Base-by-base conservation (phyloP, 2,113 vertebrate species). In the Heliornis fulica region DNA sequence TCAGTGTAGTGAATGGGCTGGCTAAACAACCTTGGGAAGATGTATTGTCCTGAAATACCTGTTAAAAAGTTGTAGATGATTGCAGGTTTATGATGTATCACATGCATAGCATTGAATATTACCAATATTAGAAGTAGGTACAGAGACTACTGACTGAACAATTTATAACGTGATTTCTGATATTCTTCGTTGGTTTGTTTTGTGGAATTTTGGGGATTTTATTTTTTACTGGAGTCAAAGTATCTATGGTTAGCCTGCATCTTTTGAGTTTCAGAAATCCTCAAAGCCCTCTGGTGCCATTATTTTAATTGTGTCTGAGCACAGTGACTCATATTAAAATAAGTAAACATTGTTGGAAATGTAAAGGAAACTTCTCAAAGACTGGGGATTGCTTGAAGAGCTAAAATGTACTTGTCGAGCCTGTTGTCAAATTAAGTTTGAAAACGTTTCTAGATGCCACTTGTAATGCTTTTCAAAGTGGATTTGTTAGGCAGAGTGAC, bases 201-300 rank as follows among this genome's bases (percentile, higher is more conserved):
- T n/a, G 4, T n/a, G n/a, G n/a, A n/a, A n/a, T 6, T 20, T 6
- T 28, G 25, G 20, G 48, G 20, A 22, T 48, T 48, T 48, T 23
- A 40, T 22, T 21, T 53, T 34, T 7, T 0, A 7, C 15, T 63
- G 22, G 59, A 41, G 8, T 4, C 1, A 1, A 65, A 15, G 15
- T 81, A 43, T 17, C 5, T 56, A 7, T 28, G 29, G 10, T 50
- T 63, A 51, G 12, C 11, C 56, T 57, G 32, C 8, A 11, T 83
- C 28, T 64, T 61, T 21, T 25, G 11, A 8, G 16, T 71, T 77
- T 90, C 48, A 77, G 31, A 88, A 69, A 38, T 40, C 22, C n/a
- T n/a, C n/a, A n/a, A n/a, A n/a, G n/a, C n/a, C n/a, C n/a, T n/a
- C n/a, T n/a, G n/a, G n/a, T n/a, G n/a, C n/a, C n/a, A n/a, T n/a